Evolutionary conservation across 2,888 invertebrate species (phyloP).

Genomic region (Agapostemon virescens): DNA sequence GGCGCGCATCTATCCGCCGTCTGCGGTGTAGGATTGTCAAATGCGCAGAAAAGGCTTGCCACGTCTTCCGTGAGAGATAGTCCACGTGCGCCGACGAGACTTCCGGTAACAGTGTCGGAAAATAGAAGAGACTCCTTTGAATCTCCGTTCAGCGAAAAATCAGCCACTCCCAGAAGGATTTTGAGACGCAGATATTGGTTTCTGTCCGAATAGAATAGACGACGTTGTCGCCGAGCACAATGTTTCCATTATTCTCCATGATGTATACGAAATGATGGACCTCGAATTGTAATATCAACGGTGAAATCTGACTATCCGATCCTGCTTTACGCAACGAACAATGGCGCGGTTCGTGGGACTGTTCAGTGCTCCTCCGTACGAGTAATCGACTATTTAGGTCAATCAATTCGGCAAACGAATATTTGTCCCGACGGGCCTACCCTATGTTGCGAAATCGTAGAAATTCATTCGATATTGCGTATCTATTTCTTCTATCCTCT

Average conservation of each 20-base stretch:
- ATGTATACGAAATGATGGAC: neutral
- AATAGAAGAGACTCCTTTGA: conserved; percentile 49
- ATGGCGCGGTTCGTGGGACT: neutral
- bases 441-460: neutral
- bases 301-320: neutral
- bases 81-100: conserved; percentile 52
- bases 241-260: conserved; percentile 4
- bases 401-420: neutral
- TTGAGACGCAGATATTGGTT: conserved; percentile 25
- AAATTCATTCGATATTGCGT: neutral
- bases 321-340: neutral
- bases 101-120: conserved; percentile 54
- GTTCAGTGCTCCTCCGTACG: neutral
- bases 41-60: conserved; percentile 45
- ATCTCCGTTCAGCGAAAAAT: conserved; percentile 25
- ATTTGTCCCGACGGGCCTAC: neutral
- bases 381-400: neutral
- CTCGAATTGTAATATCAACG: neutral
- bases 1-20: neutral
- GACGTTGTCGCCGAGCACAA: neutral
- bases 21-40: conserved; percentile 43
- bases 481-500: neutral
- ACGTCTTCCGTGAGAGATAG: conserved; percentile 47
- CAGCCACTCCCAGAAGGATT: conserved; percentile 21
- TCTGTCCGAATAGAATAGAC: neutral